Percentiles rank a stretch among this genome's conserved stretches.
These are phyloP conservation scores for Sitobion miscanthi DNA, from an alignment of 1,140 invertebrate species.

Conservation along the genomic window DNA sequence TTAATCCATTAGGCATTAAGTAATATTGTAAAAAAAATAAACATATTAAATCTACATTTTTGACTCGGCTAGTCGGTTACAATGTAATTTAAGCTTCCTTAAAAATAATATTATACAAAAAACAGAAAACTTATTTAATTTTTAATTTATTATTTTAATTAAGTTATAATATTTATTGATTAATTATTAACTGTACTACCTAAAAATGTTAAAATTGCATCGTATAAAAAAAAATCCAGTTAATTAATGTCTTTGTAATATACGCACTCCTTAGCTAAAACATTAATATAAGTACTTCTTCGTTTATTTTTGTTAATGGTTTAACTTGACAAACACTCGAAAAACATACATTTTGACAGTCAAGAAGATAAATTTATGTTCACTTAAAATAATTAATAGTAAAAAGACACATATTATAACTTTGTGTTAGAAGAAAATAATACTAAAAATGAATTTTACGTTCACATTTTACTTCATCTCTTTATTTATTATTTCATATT, in stretches of 20 bases:
- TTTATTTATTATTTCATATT: not conserved
- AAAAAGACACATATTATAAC: not conserved
- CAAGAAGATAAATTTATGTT: conserved; percentile 2
- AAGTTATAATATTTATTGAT: not conserved
- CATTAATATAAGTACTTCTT: not conserved
- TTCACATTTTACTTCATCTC: not conserved
- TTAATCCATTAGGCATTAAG: not conserved
- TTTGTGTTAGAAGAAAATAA: not conserved
- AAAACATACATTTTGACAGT: not conserved
- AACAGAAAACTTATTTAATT: not conserved
- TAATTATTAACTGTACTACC: not conserved
- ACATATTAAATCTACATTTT: not conserved
- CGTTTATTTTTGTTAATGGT: conserved; percentile 8
- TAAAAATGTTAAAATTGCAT: not conserved
- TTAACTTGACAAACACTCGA: not conserved
- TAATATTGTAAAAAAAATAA: not conserved
- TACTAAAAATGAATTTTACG: not conserved
- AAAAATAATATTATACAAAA: not conserved
- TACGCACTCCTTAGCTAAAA: not conserved
- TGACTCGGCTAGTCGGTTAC: not conserved
- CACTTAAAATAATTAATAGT: conserved; percentile 3
- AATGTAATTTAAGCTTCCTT: not conserved
- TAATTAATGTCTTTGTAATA: not conserved
- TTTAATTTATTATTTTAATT: not conserved
- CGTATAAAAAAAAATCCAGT: not conserved